phyloP scores from a whole-genome alignment of 2,888 invertebrate species.

The Autographa gamma region DNA sequence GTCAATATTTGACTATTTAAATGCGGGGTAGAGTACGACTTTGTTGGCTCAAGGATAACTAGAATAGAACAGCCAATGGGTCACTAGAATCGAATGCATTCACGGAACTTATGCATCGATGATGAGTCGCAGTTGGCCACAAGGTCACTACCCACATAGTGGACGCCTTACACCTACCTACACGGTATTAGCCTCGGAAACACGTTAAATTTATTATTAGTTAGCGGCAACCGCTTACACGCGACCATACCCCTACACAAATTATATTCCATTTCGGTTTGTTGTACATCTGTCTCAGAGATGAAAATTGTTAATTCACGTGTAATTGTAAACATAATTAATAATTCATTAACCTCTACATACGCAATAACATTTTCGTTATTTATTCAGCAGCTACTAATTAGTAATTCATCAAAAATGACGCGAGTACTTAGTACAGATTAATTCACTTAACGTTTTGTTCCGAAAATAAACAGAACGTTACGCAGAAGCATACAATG shows the following conservation, averaged over 20 bases:
- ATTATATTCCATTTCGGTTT: slow-evolving; percentile 24
- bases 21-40: slow-evolving; percentile 17
- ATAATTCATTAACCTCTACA: slow-evolving; percentile 9
- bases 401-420: slow-evolving; percentile 48
- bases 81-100: slow-evolving; percentile 66
- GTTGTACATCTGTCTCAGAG: slow-evolving; percentile 18
- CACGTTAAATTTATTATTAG: slow-evolving; percentile 49
- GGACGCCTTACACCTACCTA: slow-evolving; percentile 11
- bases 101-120: slow-evolving; percentile 71
- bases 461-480: slow-evolving; percentile 29
- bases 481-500: slow-evolving; percentile 22
- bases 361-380: slow-evolving; percentile 18
- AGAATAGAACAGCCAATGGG: slow-evolving; percentile 71
- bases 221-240: slow-evolving; percentile 34
- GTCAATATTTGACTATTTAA: not conserved
- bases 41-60: slow-evolving; percentile 56
- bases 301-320: not conserved
- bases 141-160: slow-evolving; percentile 39
- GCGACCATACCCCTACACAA: slow-evolving; percentile 26
- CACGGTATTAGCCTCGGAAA: slow-evolving; percentile 33
- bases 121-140: slow-evolving; percentile 56
- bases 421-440: slow-evolving; percentile 36
- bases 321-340: slow-evolving; percentile 26
- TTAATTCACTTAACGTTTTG: slow-evolving; percentile 35
- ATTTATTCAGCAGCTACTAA: slow-evolving; percentile 32